Base-by-base conservation (phyloP, 92 coral and sea anemone species). In the Epizoanthus stellaris region DNA sequence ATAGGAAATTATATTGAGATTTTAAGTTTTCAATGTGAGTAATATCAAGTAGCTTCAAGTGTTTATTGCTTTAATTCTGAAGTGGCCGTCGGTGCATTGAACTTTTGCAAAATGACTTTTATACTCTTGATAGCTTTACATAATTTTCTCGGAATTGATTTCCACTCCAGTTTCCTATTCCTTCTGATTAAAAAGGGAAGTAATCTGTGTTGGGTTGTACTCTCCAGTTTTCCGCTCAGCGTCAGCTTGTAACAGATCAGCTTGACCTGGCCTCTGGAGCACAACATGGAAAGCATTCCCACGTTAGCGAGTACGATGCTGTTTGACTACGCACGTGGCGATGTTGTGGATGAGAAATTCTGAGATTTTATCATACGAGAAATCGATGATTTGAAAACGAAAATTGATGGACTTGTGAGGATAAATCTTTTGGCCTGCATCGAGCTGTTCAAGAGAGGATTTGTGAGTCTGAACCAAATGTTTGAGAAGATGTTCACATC, bases 341-440 rank as follows among this genome's bases (percentile, higher is more conserved):
- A 63, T n/a, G 34, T 63, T 25, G 67, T 63, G 67, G 23, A 21
- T 20, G 11, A 11, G 21, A 63, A 63, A 63, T 16, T 63, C 67
- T 30, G 67, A 0, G 9, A 21, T 2, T 63, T 63, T 4, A 25
- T 63, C 67, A 30, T 63, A 8, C 67, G 67, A 7, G 67, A 63
- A 30, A 63, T 63, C 67, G 67, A 63, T 63, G 67, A 63, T 4
- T 63, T 63, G 25, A 63, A 63, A 9, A 19, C 67, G 9, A 20
- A 63, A 25, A 4, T 63, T 30, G 30, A 20, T 63, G 67, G 67
- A 17, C 67, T 63, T 63, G 6, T 30, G 30, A 63, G 67, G 38
- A 63, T 17, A 19, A 30, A 63, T n/a, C 67, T 63, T 19, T 63
- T 63, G 67, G 67, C 67, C 67, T n/a, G 67, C 38, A n/a, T 63